phyloP scores from a whole-genome alignment of 2,113 vertebrate genomes.

The Platichthys flesus region DNA sequence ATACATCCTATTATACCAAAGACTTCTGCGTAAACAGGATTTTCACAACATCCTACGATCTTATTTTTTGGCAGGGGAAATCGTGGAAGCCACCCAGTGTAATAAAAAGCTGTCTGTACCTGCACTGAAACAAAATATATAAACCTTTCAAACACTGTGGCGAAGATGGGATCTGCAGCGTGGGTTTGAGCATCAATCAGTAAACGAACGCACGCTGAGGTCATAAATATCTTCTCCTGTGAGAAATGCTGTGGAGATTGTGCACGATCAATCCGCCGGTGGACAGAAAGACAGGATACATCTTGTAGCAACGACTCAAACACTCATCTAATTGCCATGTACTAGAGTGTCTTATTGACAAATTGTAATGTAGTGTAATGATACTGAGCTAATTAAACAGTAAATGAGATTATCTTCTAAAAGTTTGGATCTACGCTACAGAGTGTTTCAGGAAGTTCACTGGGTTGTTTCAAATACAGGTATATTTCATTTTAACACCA shows the following conservation, averaged over 20 bases:
- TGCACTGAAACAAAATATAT: neutral
- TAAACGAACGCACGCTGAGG: neutral
- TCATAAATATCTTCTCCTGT: constrained; percentile 13
- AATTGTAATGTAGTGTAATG: neutral
- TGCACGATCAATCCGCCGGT: neutral
- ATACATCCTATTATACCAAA: neutral
- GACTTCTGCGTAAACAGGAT: neutral
- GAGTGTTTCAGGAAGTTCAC: too few species aligned
- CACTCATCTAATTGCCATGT: neutral
- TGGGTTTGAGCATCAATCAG: constrained; percentile 13
- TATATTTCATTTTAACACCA: too few species aligned
- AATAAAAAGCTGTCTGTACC: neutral
- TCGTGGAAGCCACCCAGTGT: neutral
- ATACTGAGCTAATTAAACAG: neutral
- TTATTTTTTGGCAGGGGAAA: neutral
- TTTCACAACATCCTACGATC: too few species aligned
- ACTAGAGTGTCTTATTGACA: neutral
- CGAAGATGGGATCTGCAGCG: neutral
- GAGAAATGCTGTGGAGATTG: neutral
- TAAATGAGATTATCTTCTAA: too few species aligned
- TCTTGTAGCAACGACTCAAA: neutral
- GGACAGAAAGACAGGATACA: neutral
- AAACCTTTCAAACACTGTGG: neutral
- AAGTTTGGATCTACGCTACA: too few species aligned
- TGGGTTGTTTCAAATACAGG: too few species aligned